Percentiles rank a stretch among this genome's conserved stretches.
Conservation (phyloP, 2,113 vertebrate genomes). For the Aspiorhynchus laticeps region DNA sequence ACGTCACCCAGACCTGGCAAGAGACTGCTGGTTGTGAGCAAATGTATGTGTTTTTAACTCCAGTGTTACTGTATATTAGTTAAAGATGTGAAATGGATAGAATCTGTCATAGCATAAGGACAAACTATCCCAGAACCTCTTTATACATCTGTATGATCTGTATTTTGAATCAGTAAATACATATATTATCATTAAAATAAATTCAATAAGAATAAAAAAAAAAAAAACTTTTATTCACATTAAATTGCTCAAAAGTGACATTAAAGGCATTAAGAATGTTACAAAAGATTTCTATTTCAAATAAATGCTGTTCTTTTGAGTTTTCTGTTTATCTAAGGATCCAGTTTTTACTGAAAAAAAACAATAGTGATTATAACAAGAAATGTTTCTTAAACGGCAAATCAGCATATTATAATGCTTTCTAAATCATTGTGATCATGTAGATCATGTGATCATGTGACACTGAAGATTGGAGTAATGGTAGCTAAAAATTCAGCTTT, state of each 20-base stretch:
- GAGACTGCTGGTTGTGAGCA: neutral
- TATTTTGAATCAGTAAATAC: neutral
- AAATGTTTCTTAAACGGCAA: too few relatives aligned
- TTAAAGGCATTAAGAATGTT: too few relatives aligned
- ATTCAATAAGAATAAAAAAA: too few relatives aligned
- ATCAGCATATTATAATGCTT: neutral
- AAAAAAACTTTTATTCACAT: too few relatives aligned
- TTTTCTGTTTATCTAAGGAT: too few relatives aligned
- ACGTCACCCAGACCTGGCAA: conserved; percentile 47
- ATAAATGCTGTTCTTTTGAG: too few relatives aligned
- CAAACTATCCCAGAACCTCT: neutral
- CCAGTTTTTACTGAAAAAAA: too few relatives aligned
- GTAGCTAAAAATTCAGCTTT: neutral
- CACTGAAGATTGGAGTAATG: neutral
- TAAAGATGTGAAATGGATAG: neutral
- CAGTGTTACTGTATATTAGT: neutral
- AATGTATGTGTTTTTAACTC: neutral
- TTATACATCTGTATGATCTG: neutral
- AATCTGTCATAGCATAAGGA: neutral
- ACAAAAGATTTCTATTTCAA: too few relatives aligned
- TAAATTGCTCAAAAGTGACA: neutral
- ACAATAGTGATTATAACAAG: too few relatives aligned
- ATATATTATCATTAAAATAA: neutral
- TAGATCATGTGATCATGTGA: neutral
- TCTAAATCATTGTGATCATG: too few relatives aligned